Evolutionary conservation across 2,888 invertebrate genomes (phyloP).

Genomic region (Campaea margaritaria): DNA sequence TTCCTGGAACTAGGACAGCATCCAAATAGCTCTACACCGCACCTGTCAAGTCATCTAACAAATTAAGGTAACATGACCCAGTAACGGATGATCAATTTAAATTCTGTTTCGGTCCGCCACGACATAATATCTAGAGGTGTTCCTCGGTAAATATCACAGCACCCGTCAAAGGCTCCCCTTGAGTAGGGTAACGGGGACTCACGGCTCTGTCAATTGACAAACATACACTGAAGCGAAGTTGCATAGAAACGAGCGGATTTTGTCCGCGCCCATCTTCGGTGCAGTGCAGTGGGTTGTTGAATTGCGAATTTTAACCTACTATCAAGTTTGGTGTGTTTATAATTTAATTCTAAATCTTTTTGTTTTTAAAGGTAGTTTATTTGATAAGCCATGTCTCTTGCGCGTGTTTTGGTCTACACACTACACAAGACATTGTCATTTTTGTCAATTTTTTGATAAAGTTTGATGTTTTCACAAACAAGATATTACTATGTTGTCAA

Average conservation of each 20-base stretch:
- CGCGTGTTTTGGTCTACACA: no score
- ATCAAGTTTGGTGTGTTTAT: no score
- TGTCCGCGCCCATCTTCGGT: no score
- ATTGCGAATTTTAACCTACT: no score
- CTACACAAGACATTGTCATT: no score
- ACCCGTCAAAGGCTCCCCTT: slow-evolving; percentile 34
- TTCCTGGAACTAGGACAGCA: neutral
- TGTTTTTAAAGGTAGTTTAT: no score
- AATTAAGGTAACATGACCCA: slow-evolving; percentile 23
- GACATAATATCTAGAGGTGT: slow-evolving; percentile 32
- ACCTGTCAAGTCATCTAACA: slow-evolving; percentile 14
- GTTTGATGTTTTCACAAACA: no score
- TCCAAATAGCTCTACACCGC: slow-evolving; percentile 8
- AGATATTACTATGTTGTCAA: no score
- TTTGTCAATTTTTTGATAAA: no score
- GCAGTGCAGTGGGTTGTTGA: no score
- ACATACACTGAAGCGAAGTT: neutral
- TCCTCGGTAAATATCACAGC: slow-evolving; percentile 33
- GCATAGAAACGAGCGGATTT: neutral
- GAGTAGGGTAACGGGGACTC: slow-evolving; percentile 29
- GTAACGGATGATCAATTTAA: slow-evolving; percentile 28
- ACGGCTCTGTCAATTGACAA: slow-evolving; percentile 5
- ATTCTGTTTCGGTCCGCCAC: slow-evolving; percentile 31
- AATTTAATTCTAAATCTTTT: no score
- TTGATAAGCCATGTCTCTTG: no score